Conservation (phyloP, 2,797 vertebrate genomes). For the Clarias fuscus region DNA sequence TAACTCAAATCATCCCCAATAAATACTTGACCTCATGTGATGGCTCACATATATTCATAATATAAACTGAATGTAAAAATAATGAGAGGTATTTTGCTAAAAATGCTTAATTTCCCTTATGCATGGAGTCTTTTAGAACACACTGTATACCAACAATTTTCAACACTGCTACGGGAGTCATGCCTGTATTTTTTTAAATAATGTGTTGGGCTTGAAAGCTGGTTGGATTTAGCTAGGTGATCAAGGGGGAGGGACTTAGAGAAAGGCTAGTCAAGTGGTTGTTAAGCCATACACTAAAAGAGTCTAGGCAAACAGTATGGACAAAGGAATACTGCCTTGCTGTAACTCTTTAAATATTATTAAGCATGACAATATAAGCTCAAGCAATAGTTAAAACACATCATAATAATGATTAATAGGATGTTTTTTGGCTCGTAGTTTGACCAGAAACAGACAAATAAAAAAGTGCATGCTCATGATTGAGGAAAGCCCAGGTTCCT, state of each 20-base stretch:
- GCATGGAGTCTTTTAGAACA: too few species aligned
- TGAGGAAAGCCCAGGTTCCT: slow-evolving; percentile 11
- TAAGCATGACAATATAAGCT: slow-evolving; percentile 20
- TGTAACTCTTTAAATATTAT: not conserved
- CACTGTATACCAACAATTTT: too few species aligned
- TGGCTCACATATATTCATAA: too few species aligned
- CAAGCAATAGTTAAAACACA: slow-evolving; percentile 9
- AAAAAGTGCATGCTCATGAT: slow-evolving; percentile 23
- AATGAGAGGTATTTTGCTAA: too few species aligned
- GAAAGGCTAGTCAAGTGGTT: not conserved
- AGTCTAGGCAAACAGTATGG: not conserved
- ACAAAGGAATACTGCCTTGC: not conserved
- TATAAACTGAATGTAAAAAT: too few species aligned
- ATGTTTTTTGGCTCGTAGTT: slow-evolving; percentile 24
- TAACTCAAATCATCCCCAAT: too few species aligned
- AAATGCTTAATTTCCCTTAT: too few species aligned
- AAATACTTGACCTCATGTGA: too few species aligned
- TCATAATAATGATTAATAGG: not conserved
- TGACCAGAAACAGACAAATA: slow-evolving; percentile 24
- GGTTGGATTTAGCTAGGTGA: not conserved
- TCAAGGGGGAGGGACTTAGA: not conserved
- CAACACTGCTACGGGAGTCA: too few species aligned
- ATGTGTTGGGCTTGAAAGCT: not conserved
- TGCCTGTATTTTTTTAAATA: not conserved
- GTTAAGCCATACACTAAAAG: not conserved